Evolutionary conservation across 2,113 vertebrate species (phyloP).

Genomic region (Rhizomys pruinosus): DNA sequence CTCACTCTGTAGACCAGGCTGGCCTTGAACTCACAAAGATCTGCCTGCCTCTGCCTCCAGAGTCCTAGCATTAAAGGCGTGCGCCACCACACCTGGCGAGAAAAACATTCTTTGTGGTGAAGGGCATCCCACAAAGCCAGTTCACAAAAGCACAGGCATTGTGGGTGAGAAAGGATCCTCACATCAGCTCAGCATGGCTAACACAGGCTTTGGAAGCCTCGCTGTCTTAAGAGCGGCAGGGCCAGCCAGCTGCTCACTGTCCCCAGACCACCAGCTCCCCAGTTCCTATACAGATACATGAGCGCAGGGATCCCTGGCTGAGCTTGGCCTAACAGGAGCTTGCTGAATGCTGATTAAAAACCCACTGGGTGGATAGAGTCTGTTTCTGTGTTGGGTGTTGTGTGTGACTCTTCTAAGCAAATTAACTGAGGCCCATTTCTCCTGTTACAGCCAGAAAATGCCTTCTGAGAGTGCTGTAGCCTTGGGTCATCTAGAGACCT

Average conservation of each 20-base stretch:
- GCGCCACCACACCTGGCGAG: too few species aligned
- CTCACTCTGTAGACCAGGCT: too few species aligned
- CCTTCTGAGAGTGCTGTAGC: fast-evolving
- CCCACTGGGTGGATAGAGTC: too few species aligned
- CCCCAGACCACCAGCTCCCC: too few species aligned
- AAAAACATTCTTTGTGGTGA: background rate
- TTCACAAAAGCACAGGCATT: background rate
- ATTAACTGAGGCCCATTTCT: fast-evolving
- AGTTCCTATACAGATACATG: background rate
- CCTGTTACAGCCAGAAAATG: too few species aligned
- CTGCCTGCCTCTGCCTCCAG: too few species aligned
- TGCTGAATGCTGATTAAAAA: background rate
- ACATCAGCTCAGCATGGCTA: fast-evolving
- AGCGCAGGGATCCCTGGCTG: fast-evolving
- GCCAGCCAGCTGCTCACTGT: fast-evolving
- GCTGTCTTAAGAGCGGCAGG: fast-evolving
- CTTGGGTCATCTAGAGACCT: fast-evolving
- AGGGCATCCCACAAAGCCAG: background rate
- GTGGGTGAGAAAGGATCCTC: background rate
- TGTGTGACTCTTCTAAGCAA: background rate
- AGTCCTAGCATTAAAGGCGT: too few species aligned
- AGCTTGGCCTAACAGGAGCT: background rate
- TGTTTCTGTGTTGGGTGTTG: background rate
- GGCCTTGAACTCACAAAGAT: too few species aligned
- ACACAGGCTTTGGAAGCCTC: fast-evolving